Evolutionary conservation across 2,797 vertebrate genomes (phyloP).

Genomic region (Pteronotus mesoamericanus): DNA sequence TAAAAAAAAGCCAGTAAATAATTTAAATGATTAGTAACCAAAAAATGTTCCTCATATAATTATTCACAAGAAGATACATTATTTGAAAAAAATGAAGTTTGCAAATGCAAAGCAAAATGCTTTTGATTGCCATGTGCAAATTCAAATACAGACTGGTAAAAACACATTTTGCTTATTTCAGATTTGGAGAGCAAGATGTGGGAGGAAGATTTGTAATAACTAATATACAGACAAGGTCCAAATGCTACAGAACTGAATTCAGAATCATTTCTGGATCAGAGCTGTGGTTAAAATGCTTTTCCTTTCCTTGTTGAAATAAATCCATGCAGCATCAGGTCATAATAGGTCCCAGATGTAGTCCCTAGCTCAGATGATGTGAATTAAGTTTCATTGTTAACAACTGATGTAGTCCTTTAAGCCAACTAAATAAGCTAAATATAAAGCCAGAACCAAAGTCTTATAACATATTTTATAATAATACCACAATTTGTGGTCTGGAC

Average conservation of each 20-base stretch:
- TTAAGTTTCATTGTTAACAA: slow-evolving; percentile 70
- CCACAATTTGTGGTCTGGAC: slow-evolving; percentile 54
- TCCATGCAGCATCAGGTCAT: background rate
- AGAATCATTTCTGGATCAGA: slow-evolving; percentile 51
- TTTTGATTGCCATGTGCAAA: slow-evolving; percentile 38
- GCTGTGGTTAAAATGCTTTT: slow-evolving; percentile 48
- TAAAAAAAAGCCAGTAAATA: slow-evolving; percentile 43
- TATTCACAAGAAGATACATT: slow-evolving; percentile 36
- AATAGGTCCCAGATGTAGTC: slow-evolving; percentile 51
- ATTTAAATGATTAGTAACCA: slow-evolving; percentile 44
- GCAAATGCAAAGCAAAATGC: slow-evolving; percentile 35
- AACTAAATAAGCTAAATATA: slow-evolving; percentile 59
- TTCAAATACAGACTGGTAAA: slow-evolving; percentile 33
- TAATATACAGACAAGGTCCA: slow-evolving; percentile 42
- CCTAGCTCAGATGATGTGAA: slow-evolving; percentile 55
- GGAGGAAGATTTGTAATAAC: slow-evolving; percentile 48
- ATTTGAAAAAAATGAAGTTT: slow-evolving; percentile 17
- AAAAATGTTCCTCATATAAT: slow-evolving; percentile 13
- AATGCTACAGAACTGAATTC: slow-evolving; percentile 30
- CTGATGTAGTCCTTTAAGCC: slow-evolving; percentile 35
- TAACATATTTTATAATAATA: slow-evolving; percentile 47
- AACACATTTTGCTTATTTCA: slow-evolving; percentile 60
- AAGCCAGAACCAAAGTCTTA: slow-evolving; percentile 26
- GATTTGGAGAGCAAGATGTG: slow-evolving; percentile 31
- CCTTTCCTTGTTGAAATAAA: slow-evolving; percentile 61